These are phyloP conservation scores for Lordiphosa collinella DNA, from an alignment of 1,140 invertebrate genomes.

Conservation along the genomic window DNA sequence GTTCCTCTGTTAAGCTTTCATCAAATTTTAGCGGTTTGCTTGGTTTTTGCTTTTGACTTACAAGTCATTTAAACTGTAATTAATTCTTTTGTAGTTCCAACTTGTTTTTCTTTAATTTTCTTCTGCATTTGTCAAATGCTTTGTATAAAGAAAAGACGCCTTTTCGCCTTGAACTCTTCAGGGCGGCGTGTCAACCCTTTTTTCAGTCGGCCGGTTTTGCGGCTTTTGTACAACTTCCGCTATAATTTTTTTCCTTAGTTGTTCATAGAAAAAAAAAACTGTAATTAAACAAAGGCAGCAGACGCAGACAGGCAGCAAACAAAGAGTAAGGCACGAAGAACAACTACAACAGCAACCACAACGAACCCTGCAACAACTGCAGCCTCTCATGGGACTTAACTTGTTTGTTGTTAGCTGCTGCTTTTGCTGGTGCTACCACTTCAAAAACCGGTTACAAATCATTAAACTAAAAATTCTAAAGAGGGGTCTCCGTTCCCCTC, in stretches of 20 bases:
- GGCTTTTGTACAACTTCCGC: conserved; percentile 73
- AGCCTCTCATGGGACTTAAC: conserved; percentile 60
- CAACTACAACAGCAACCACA: conserved; percentile 20
- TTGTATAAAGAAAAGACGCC: background rate
- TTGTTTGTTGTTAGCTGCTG: conserved; percentile 25
- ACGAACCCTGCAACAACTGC: conserved; percentile 23
- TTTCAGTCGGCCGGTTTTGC: conserved; percentile 49
- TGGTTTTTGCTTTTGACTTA: no score
- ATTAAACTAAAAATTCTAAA: conserved; percentile 72
- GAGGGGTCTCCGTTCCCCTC: conserved; percentile 16
- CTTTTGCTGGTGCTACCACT: conserved; percentile 34
- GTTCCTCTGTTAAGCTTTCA: no score
- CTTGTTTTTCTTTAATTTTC: no score
- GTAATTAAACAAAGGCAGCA: conserved; percentile 61
- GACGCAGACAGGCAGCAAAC: conserved; percentile 26
- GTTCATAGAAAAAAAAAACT: conserved; percentile 47
- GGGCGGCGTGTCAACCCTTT: conserved; percentile 15
- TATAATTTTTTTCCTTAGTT: conserved; percentile 49
- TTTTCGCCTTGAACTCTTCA: conserved; percentile 11
- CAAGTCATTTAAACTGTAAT: no score
- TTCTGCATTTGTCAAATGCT: no score
- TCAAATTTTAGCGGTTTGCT: no score
- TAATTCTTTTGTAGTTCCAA: no score
- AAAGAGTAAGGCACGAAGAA: conserved; percentile 31
- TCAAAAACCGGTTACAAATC: conserved; percentile 64